Evolutionary conservation across 2,888 invertebrate genomes (phyloP), one percentile per base, ranked within the genome.

Genomic region (Drosophila siamana): DNA sequence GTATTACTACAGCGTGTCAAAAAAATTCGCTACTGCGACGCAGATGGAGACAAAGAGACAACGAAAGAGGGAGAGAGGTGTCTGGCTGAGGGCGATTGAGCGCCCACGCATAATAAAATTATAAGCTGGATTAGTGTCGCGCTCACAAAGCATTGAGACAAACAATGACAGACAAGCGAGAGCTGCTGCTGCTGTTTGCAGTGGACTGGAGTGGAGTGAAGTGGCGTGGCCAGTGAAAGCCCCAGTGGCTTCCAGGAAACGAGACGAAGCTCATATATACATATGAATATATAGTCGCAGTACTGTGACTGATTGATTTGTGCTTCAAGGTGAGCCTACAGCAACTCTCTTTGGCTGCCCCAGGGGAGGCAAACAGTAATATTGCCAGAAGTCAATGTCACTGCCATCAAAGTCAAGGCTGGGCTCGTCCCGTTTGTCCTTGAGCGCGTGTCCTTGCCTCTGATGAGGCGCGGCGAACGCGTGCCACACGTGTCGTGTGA

Each of bases 301-400:
- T 64, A 77, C 71, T 89, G 89, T 88, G 86, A 89, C 87, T 87
- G 87, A 88, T 89, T 88, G 87, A 87, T 88, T 88, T 78, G 79
- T 77, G 68, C 66, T 62, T 3, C 19, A 19, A 19, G 19, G 19
- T 19, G 19, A 19, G 19, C n/a, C n/a, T n/a, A n/a, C n/a, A n/a
- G n/a, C n/a, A n/a, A n/a, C n/a, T n/a, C n/a, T n/a, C n/a, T n/a
- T n/a, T n/a, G n/a, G n/a, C n/a, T n/a, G n/a, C n/a, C n/a, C n/a
- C n/a, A n/a, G n/a, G n/a, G n/a, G n/a, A n/a, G n/a, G n/a, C n/a
- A n/a, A 36, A 28, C 13, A 36, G 13, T 9, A n/a, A 36, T 36
- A 36, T 38, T 13, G 36, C 36, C 13, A 33, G 33, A 69, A 26
- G 16, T 47, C 26, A 15, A 22, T 11, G 22, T 26, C 15, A 19